Base-by-base conservation (phyloP, 2,888 invertebrate genomes). In the Hydroisotoma schaefferi region DNA sequence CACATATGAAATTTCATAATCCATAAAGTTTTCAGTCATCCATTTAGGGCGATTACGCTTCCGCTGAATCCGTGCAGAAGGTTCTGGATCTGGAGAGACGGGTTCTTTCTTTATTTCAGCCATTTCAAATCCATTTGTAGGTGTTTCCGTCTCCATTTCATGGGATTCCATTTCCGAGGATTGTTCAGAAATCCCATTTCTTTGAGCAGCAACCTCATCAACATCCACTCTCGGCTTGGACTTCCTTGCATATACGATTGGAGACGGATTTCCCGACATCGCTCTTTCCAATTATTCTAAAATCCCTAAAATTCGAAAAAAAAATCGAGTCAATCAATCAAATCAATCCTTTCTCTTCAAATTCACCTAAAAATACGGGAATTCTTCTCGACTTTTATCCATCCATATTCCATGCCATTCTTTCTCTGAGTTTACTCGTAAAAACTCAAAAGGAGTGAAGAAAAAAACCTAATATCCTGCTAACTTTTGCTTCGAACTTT, bases 1-100 rank as follows among this genome's bases (percentile, higher is more conserved):
- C 40, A 15, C n/a, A 20, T 40, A 25, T 6, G 46, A 25, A 5
- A 46, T 22, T 4, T 49, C 29, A 22, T 37, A 33, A 10, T 52
- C 52, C 52, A 52, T 37, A 22, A 52, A 33, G 37, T 37, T 52
- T 22, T 52, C 23, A 6, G 33, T 38, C 25, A 25, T 48, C 52
- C 52, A 52, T 22, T 52, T 52, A 6, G 52, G 52, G 22, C 10
- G 52, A 33, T 52, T 52, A 22, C 52, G 15, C 22, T 52, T 52
- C 26, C 52, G 33, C 23, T 52, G 52, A 5, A 38, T 15, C 37
- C 52, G 52, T 10, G 12, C 18, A 23, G 46, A 6, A 23, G 52
- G 18, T 6, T 22, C 22, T 27, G 48, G 28, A 37, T 22, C 20
- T 5, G 20, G 6, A 8, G 47, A 33, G 15, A 6, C 25, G 10